A percentile compares a stretch with the other conserved stretches of the same genome.
Conservation (phyloP, 2,113 vertebrate genomes). For the Triplophysa dalaica region DNA sequence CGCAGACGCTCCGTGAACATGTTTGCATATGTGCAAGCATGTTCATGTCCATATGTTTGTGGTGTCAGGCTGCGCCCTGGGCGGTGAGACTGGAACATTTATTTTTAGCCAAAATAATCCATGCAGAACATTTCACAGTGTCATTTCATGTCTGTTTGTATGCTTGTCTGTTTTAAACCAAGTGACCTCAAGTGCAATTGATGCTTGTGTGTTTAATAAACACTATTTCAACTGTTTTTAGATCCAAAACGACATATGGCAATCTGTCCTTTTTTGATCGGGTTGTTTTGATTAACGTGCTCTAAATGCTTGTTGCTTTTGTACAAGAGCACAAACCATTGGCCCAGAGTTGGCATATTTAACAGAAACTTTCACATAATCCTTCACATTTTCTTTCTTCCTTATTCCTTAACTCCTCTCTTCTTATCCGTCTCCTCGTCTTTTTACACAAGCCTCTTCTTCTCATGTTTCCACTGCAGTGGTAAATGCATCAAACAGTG, state of each 20-base stretch:
- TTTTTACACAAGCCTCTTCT: slow-evolving; percentile 37
- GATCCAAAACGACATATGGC: neutral
- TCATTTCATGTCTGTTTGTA: neutral
- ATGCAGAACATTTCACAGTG: neutral
- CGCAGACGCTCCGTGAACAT: neutral
- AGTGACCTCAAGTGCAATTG: neutral
- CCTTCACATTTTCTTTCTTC: neutral
- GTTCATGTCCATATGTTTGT: neutral
- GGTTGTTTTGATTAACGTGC: too few relatives aligned
- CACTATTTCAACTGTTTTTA: neutral
- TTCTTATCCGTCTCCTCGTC: slow-evolving; percentile 21
- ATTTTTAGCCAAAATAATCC: neutral
- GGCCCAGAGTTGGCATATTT: neutral
- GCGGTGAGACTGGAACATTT: neutral
- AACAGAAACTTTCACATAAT: neutral
- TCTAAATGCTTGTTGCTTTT: neutral
- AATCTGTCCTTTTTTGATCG: neutral
- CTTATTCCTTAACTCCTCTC: neutral
- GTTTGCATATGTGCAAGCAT: neutral
- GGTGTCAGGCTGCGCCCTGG: neutral
- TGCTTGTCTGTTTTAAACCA: neutral
- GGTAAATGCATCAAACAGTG: slow-evolving; percentile 51
- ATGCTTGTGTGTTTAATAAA: slow-evolving; percentile 15
- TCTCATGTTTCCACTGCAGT: slow-evolving; percentile 49
- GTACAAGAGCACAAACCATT: neutral